phyloP scores from a whole-genome alignment of 2,113 vertebrate genomes.

The Garra rufa region DNA sequence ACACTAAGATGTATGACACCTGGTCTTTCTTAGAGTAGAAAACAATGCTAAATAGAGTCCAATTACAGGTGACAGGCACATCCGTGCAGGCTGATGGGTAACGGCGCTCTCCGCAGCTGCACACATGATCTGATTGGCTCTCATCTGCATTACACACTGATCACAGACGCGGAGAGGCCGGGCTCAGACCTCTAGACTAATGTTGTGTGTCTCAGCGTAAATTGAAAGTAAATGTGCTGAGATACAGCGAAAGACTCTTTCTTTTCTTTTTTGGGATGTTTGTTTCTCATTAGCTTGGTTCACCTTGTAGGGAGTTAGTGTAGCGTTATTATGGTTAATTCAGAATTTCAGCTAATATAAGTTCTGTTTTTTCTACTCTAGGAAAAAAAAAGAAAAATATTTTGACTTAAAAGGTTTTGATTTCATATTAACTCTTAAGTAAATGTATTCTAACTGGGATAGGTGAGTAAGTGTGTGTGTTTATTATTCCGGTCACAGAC shows the following conservation, averaged over 20 bases:
- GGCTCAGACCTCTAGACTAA: background rate
- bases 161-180: background rate
- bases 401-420: background rate
- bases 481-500: background rate
- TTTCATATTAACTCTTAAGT: background rate
- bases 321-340: background rate
- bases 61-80: slow-evolving; percentile 3
- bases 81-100: background rate
- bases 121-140: background rate
- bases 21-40: background rate
- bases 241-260: background rate
- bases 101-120: background rate
- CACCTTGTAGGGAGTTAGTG: background rate
- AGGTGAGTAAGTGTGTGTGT: background rate
- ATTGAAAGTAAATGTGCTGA: slow-evolving; percentile 7
- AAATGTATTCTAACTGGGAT: background rate
- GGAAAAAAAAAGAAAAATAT: background rate
- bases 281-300: background rate
- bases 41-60: slow-evolving; percentile 11
- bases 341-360: background rate
- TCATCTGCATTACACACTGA: background rate
- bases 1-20: slow-evolving; percentile 5
- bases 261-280: background rate
- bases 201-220: slow-evolving; percentile 17
- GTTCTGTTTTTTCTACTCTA: background rate